Percentiles rank a stretch among this genome's conserved stretches.
Conservation (phyloP, 2,797 vertebrate genomes). For the Limnodromus scolopaceus region DNA sequence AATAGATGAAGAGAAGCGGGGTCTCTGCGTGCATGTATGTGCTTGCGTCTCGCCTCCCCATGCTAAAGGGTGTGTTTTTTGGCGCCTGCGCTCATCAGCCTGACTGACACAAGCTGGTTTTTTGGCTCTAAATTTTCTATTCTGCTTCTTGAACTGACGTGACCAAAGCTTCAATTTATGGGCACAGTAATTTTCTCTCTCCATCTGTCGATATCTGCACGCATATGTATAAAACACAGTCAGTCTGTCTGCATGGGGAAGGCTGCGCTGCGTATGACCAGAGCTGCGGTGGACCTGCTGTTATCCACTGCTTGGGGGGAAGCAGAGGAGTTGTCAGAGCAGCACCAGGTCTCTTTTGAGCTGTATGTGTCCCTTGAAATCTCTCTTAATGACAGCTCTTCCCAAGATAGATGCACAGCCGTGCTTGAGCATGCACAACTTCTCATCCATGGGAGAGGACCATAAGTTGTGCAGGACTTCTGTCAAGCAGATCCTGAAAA, state of each 20-base stretch:
- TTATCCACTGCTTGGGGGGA: not conserved
- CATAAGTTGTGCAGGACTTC: not conserved
- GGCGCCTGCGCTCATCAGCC: not conserved
- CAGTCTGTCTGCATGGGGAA: fast-evolving
- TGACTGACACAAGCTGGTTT: conserved; percentile 46
- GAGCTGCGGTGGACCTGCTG: not conserved
- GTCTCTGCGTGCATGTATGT: not conserved
- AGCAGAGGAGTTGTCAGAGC: not conserved
- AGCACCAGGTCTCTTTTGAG: not conserved
- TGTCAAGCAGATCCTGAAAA: not conserved
- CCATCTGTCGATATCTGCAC: conserved; percentile 43
- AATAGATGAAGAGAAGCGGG: conserved; percentile 59
- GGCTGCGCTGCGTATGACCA: fast-evolving
- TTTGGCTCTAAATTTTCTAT: conserved; percentile 54
- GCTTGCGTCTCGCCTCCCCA: not conserved
- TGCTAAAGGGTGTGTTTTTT: conserved; percentile 24
- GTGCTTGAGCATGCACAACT: fast-evolving
- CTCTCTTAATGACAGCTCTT: not conserved
- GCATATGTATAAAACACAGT: not conserved
- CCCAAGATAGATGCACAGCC: fast-evolving
- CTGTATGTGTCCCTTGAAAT: not conserved
- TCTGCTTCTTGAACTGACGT: conserved; percentile 50
- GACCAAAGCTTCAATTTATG: conserved; percentile 65
- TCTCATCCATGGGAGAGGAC: not conserved
- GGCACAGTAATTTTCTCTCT: conserved; percentile 55